Evolutionary conservation across 2,113 vertebrate genomes (phyloP).

Genomic region (Elgaria multicarinata): DNA sequence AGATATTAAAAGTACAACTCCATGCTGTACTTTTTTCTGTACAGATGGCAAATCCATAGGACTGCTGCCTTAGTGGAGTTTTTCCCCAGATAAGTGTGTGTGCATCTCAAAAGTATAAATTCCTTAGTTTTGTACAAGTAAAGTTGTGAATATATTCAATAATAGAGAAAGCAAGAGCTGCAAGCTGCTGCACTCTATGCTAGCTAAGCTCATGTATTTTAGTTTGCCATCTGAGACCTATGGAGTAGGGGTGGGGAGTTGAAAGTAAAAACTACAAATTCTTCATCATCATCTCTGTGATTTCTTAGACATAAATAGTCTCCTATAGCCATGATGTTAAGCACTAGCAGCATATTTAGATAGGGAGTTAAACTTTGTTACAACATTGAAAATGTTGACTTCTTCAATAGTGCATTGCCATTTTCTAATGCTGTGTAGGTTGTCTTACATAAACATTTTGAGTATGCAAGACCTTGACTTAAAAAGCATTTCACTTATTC

Average conservation of each 20-base stretch:
- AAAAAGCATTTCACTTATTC: background rate
- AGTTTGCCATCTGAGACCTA: background rate
- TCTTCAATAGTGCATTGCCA: too few relatives aligned
- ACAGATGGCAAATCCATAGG: too few relatives aligned
- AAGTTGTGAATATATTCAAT: background rate
- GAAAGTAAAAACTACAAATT: background rate
- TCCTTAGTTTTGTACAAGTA: background rate
- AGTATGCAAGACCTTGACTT: background rate
- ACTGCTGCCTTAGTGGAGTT: background rate
- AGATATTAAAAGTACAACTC: too few relatives aligned
- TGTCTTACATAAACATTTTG: background rate
- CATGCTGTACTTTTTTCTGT: too few relatives aligned
- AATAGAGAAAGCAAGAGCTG: background rate
- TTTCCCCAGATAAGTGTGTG: background rate
- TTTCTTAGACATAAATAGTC: background rate
- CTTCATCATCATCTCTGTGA: background rate
- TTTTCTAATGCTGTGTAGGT: too few relatives aligned
- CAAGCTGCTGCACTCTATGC: background rate
- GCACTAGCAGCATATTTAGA: background rate
- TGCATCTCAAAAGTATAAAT: background rate
- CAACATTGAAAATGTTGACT: background rate
- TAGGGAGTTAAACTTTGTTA: background rate
- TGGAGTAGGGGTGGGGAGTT: background rate
- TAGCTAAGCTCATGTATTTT: background rate
- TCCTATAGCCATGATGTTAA: background rate